Evolutionary conservation across 2,797 vertebrate species (phyloP), one percentile per base, ranked within the genome.

Genomic region (Gymnodraco acuticeps): DNA sequence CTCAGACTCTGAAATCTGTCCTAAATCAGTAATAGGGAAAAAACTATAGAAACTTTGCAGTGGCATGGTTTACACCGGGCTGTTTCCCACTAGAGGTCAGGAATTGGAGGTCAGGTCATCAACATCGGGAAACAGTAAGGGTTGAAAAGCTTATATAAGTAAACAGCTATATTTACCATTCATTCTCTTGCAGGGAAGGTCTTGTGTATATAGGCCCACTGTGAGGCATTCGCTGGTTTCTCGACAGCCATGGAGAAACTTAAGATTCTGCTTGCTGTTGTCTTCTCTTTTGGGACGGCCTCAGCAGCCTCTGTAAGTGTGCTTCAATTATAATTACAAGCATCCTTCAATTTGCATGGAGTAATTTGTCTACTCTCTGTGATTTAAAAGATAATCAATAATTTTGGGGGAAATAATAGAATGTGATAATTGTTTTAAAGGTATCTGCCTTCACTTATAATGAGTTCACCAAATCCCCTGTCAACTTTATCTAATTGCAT

Each of bases 251-350:
- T 88, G 85, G 73, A 75, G 59, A 60, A 61, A 4, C 50, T 86
- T 33, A 74, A 54, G 83, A 59, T 68, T 64, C 12, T 84, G 46
- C 23, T 84, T 23, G 64, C 54, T 58, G 50, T 77, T 10, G 23
- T 64, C 41, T 27, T 88, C 23, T 71, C 60, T 14, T n/a, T 89
- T 43, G 78, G 60, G 27, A n/a, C 56, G 0, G 54, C 73, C 47
- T 81, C 82, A 38, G 89, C 81, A 19, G 83, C 82, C 14, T 70
- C 83, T 9, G 87, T 89, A 81, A 88, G 87, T 79, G 45, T 33
- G 2, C 15, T 45, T 1, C 0, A 61, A 38, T 15, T 33, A 48
- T 8, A 53, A 48, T 64, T 17, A 50, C 33, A 33, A 6, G 13
- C 0, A 6, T 64, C 1, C 17, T 13, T 27, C 4, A 10, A 45